Conservation (phyloP, 2,888 invertebrate genomes). For the Orthosia gracilis region DNA sequence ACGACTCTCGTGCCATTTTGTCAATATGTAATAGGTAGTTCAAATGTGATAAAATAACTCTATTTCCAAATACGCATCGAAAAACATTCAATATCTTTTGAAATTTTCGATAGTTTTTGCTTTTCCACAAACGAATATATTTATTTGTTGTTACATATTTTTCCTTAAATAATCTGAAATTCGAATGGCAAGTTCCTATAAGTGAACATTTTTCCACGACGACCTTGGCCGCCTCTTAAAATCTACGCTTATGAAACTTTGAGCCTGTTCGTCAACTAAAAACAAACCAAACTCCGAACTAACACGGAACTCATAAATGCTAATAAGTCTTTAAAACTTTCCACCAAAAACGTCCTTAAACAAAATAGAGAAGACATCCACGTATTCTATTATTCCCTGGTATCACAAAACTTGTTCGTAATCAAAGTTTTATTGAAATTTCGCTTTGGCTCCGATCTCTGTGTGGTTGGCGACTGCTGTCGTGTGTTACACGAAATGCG, state of each 20-base stretch:
- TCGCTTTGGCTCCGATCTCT: constrained; percentile 53
- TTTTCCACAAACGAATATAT: too few species aligned
- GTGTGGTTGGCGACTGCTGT: constrained; percentile 48
- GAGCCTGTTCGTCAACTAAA: not conserved
- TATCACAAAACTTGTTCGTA: constrained; percentile 47
- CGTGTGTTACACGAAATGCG: constrained; percentile 41
- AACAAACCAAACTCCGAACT: constrained; percentile 20
- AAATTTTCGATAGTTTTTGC: too few species aligned
- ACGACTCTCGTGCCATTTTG: too few species aligned
- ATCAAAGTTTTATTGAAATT: constrained; percentile 66
- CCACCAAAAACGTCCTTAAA: constrained; percentile 16
- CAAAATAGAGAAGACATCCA: constrained; percentile 45
- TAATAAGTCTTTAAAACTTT: constrained; percentile 36
- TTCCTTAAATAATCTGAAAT: too few species aligned
- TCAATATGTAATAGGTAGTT: too few species aligned
- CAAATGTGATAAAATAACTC: too few species aligned
- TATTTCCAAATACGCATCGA: too few species aligned
- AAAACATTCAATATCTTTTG: too few species aligned
- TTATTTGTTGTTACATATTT: too few species aligned
- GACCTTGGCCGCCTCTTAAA: not conserved
- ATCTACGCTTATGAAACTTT: not conserved
- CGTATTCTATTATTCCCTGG: constrained; percentile 55
- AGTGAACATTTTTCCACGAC: not conserved
- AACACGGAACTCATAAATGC: constrained; percentile 32
- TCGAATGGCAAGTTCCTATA: too few species aligned